These are phyloP conservation scores for Pseudomyrmex dendroicus DNA, from an alignment of 1,140 invertebrate genomes.

Conservation along the genomic window DNA sequence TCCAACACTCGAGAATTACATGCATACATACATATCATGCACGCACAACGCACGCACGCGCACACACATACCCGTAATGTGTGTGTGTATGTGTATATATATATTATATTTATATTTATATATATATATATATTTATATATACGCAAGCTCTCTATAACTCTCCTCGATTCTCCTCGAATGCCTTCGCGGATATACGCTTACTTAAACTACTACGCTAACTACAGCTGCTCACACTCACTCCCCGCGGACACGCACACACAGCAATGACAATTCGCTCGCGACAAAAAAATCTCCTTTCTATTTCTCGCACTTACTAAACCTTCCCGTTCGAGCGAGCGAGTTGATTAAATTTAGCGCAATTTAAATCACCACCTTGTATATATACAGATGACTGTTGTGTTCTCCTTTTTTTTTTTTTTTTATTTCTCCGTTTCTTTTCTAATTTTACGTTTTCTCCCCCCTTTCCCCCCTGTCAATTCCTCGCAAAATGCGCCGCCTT, in stretches of 20 bases:
- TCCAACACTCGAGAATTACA: conserved; percentile 75
- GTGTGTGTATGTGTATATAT: no score
- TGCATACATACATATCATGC: conserved; percentile 45
- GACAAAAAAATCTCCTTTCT: conserved; percentile 12
- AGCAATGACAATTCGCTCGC: conserved; percentile 23
- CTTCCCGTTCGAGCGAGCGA: conserved; percentile 52
- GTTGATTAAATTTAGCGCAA: conserved; percentile 69
- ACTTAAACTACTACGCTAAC: conserved; percentile 55
- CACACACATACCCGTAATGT: no score
- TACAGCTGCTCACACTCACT: conserved; percentile 52
- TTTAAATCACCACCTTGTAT: conserved; percentile 62
- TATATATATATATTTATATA: conserved; percentile 64
- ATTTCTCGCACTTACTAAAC: neutral
- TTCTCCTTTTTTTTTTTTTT: conserved; percentile 4
- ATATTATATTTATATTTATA: conserved; percentile 9
- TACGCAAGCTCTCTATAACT: conserved; percentile 78
- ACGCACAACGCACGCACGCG: no score
- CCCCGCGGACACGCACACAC: conserved; percentile 39
- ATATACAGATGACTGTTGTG: no score
- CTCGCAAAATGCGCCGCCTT: neutral
- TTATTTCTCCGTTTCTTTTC: neutral
- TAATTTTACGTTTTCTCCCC: neutral
- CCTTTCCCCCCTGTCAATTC: neutral
- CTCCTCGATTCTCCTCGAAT: conserved; percentile 60
- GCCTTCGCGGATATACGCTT: conserved; percentile 68